These are phyloP conservation scores for Halcyon senegalensis DNA, from an alignment of 2,113 vertebrate species.

Conservation along the genomic window DNA sequence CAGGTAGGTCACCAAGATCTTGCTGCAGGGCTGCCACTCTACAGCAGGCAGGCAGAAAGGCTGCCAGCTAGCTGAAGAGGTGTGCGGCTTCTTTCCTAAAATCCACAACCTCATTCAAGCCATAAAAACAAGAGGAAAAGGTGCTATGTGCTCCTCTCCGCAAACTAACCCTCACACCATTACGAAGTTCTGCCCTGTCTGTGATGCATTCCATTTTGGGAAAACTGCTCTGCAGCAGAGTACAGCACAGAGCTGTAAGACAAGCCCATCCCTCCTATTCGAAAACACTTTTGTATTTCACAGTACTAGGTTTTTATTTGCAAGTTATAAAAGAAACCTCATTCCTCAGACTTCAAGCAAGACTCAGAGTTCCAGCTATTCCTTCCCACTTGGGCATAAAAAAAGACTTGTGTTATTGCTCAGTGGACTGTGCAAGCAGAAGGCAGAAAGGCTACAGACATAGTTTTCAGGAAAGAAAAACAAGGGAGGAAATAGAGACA, in stretches of 20 bases:
- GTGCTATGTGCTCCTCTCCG: neutral
- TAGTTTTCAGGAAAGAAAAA: slow-evolving; percentile 4
- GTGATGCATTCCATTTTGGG: neutral
- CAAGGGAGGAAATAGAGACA: neutral
- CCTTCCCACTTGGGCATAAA: slow-evolving; percentile 22
- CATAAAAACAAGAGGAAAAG: neutral
- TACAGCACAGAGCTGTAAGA: neutral
- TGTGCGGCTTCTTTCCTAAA: neutral
- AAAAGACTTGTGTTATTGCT: slow-evolving; percentile 26
- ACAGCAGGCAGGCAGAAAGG: neutral
- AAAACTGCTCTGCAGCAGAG: neutral
- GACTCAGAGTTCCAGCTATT: slow-evolving; percentile 11
- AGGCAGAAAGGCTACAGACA: slow-evolving; percentile 5
- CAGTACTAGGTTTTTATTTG: slow-evolving; percentile 17
- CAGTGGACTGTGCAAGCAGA: slow-evolving; percentile 48
- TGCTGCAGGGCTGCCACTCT: neutral
- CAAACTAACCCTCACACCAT: fast-evolving
- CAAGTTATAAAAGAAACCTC: neutral
- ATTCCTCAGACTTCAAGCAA: slow-evolving; percentile 29
- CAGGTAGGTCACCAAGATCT: neutral
- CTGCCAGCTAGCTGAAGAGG: neutral
- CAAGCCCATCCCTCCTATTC: neutral
- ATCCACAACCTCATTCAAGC: neutral
- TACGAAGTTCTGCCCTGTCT: neutral
- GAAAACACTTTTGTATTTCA: slow-evolving; percentile 25